Conservation (phyloP, 92 coral and sea anemone genomes). For the Heteractis magnifica region DNA sequence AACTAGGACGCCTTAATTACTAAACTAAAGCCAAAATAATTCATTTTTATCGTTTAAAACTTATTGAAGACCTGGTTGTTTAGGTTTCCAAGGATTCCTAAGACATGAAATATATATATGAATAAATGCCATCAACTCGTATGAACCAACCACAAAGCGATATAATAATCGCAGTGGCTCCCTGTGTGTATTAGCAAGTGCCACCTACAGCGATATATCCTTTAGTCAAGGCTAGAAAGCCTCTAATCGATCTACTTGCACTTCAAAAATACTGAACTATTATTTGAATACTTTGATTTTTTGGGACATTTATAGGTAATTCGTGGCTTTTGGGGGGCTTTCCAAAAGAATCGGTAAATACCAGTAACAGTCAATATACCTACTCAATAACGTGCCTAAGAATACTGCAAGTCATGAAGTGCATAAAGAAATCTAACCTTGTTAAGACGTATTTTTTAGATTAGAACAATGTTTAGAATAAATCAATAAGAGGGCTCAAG, state of each 20-base stretch:
- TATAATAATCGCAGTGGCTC: neutral
- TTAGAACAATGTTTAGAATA: neutral
- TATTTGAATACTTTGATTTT: neutral
- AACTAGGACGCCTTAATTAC: neutral
- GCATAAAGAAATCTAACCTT: neutral
- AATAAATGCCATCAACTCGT: neutral
- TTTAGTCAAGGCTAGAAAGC: neutral
- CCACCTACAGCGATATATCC: neutral
- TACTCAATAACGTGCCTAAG: neutral
- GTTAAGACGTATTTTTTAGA: neutral
- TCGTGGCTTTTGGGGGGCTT: neutral
- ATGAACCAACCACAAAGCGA: neutral
- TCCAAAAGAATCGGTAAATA: neutral
- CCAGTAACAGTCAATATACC: neutral
- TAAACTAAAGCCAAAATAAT: neutral
- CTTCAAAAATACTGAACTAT: neutral
- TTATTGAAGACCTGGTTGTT: neutral
- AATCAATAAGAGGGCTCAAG: neutral
- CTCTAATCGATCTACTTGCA: conserved; percentile 1
- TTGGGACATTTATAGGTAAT: neutral
- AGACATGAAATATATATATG: neutral
- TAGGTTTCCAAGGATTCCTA: neutral
- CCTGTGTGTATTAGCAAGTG: neutral
- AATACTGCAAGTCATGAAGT: neutral
- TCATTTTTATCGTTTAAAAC: neutral